phyloP scores from a whole-genome alignment of 2,113 vertebrate species.

The Oncorhynchus nerka region DNA sequence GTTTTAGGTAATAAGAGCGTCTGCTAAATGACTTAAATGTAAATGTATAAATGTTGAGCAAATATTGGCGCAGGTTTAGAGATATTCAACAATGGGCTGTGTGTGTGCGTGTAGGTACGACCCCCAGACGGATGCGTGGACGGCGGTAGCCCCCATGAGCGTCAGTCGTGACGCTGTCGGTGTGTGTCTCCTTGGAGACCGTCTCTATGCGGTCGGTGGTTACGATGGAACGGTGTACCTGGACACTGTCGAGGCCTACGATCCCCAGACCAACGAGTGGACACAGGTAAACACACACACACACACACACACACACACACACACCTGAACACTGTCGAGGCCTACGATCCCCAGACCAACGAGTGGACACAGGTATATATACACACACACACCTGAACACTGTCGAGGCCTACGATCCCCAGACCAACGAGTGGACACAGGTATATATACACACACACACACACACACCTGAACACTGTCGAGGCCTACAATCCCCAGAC shows the following conservation, averaged over 20 bases:
- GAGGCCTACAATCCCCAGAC: too few species aligned
- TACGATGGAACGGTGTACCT: conserved; percentile 96
- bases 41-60: not conserved
- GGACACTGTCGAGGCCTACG: conserved; percentile 93
- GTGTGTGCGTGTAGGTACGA: conserved; percentile 81
- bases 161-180: conserved; percentile 96
- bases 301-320: conserved; percentile 41
- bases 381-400: conserved; percentile 86
- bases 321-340: conserved; percentile 92
- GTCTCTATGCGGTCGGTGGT: conserved; percentile 92
- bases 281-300: conserved; percentile 81
- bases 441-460: conserved; percentile 62
- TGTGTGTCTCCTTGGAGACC: conserved; percentile 95
- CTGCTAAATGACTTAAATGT: too few species aligned
- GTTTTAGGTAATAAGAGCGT: too few species aligned
- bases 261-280: conserved; percentile 98
- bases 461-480: too few species aligned
- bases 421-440: conserved; percentile 98
- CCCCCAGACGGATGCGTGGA: conserved; percentile 97
- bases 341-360: conserved; percentile 96
- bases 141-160: conserved; percentile 97
- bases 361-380: conserved; percentile 93
- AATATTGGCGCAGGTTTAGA: not conserved
- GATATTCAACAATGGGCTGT: not conserved
- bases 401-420: conserved; percentile 97